Conservation (phyloP, 1,140 invertebrate genomes). For the Eueides isabella region DNA sequence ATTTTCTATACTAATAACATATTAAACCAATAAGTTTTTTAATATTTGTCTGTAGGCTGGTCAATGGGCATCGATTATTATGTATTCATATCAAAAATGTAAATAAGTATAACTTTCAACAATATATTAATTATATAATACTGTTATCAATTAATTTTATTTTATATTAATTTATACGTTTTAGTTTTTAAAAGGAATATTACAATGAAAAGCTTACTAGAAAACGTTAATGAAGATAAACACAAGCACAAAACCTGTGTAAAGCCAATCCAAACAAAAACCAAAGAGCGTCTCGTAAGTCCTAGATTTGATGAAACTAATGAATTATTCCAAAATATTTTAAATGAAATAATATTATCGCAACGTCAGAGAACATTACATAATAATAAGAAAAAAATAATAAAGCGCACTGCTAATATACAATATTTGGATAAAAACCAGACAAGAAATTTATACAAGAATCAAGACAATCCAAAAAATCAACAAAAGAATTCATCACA, state of each 20-base stretch:
- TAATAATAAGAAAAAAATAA: not conserved
- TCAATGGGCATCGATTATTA: slow-evolving; percentile 60
- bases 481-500: not conserved
- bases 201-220: not conserved
- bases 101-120: slow-evolving; percentile 18
- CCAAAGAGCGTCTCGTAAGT: not conserved
- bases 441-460: not conserved
- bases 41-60: slow-evolving; percentile 46
- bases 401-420: not conserved
- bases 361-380: not conserved
- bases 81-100: slow-evolving; percentile 55
- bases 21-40: not conserved
- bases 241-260: not conserved
- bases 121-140: not conserved
- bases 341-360: slow-evolving; percentile 45
- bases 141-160: not conserved
- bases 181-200: slow-evolving; percentile 5
- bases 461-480: not conserved
- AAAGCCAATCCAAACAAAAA: not conserved
- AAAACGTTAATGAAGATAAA: not conserved
- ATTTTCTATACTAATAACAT: not conserved
- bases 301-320: slow-evolving; percentile 42
- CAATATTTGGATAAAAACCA: not conserved
- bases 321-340: slow-evolving; percentile 52
- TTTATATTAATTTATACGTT: not conserved